Base-by-base conservation (phyloP, 2,888 invertebrate species). In the Sesia apiformis region DNA sequence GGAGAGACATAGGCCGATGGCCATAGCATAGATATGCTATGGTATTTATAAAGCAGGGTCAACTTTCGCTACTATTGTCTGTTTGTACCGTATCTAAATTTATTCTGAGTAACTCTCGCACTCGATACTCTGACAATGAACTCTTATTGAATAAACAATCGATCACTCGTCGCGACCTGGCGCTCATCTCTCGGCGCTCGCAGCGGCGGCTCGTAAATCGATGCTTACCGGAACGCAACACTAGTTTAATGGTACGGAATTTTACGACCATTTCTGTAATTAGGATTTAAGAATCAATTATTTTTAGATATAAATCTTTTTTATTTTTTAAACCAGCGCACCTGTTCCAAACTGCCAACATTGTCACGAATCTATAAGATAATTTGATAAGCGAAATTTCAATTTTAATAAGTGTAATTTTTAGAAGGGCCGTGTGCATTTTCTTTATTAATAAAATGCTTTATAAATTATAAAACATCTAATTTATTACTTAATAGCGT, bases 41-140 rank as follows among this genome's bases (percentile, higher is more conserved):
- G 23, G 23, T 23, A 23, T 23, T 23, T 23, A 23, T 23, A 23
- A 23, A 46, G n/a, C 8, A 5, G 8, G 4, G 46, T 8, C 3
- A 46, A 46, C 8, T 46, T 46, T 46, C n/a, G n/a, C 23, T 46
- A 46, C 46, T 46, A 23, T 46, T 46, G n/a, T 8, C n/a, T 8
- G 23, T 46, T 46, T n/a, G 23, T 23, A 8, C 23, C 46, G 46
- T 46, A 8, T 46, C 46, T 84, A 84, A 83, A 81, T 84, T 79
- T 82, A 79, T 81, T 81, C 75, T 69, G 72, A 63, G 70, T 74
- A 76, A 76, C 79, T 81, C 39, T 83, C 72, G 81, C 81, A 80
- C 80, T 82, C 78, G 72, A 70, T 73, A 61, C 69, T 78, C 86
- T 87, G 87, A 88, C 87, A 86, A 86, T 88, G 88, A 88, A 87